Base-by-base conservation (phyloP, 2,888 invertebrate species). In the Antitype chi region DNA sequence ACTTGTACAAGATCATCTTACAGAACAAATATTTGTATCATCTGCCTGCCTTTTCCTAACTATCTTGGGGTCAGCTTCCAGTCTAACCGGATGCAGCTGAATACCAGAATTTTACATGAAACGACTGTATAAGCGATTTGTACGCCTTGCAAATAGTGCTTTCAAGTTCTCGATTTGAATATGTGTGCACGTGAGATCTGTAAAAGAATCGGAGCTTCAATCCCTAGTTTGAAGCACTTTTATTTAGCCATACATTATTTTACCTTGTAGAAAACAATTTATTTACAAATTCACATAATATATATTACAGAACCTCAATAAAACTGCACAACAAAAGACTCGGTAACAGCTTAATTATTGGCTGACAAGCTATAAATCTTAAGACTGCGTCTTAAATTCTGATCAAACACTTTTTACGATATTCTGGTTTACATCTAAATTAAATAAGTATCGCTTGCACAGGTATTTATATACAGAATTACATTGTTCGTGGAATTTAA, bases 381-480 rank as follows among this genome's bases (percentile, higher is more conserved):
- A 55, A 71, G 28, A 68, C 60, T 52, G 47, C 6, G 64, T 38
- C 53, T 84, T 70, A 55, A 63, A 67, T 52, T n/a, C 20, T 66
- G 70, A 85, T 77, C 74, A 81, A 82, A 74, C 82, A 49, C n/a
- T 43, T 74, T 84, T 84, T 82, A 84, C 86, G 83, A 82, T 52
- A 74, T 49, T 63, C 86, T 82, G 86, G 86, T 72, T 83, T 59
- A 85, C 49, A 72, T 83, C 76, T 85, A 28, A 80, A 81, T 81
- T 84, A 74, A 59, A 79, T 79, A 79, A 70, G 52, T 49, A 81
- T 78, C 43, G 23, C 32, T 70, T 57, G 63, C 23, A 32, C 43
- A 53, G n/a, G 53, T 76, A 81, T 76, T 63, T 82, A n/a, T 32
- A 23, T 25, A 52, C 25, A n/a, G 20, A n/a, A 53, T 53, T 62